Evolutionary conservation across 2,888 invertebrate species (phyloP), one percentile per base, ranked within the genome.

Genomic region (Carcina quercana): DNA sequence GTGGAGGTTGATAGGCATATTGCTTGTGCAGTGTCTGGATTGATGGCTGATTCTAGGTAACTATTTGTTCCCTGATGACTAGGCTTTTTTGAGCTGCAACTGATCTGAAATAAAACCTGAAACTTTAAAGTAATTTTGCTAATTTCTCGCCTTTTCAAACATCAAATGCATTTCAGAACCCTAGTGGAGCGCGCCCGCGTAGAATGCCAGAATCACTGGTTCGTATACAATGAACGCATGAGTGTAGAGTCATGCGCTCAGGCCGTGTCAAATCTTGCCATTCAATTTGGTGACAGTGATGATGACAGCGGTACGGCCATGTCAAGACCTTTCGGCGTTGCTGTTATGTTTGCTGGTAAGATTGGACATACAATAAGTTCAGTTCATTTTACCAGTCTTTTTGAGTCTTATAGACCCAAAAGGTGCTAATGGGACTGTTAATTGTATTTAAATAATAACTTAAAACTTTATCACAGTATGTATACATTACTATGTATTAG

Each of bases 261-360:
- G 72, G 96, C 98, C 3, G 98, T 99, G 1, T 98, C 98, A 24
- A 98, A 98, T 73, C 83, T 99, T 52, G 98, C 99, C n/a, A 96
- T 99, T 60, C 96, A 97, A 65, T 99, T 99, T 82, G 98, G 99
- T 7, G 99, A 99, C 70, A 97, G 97, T 45, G 97, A 98, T 62
- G 94, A 94, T 57, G 96, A 97, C 71, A 96, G 95, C 50, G 96
- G 95, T 40, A 91, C 93, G 10, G 95, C 94, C 6, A 95, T 95
- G 94, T 97, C 97, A 33, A 89, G 99, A 39, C 99, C 99, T 3
- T 99, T 99, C 84, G 99, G 99, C 40, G 99, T 99, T 11, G 99
- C 99, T 12, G 94, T 99, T 65, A 87, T 99, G 53, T 98, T 99
- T 86, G 99, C 98, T 49, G 94, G 93, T 66, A 4, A n/a, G n/a